Evolutionary conservation across 2,113 vertebrate species (phyloP), one percentile per base, ranked within the genome.

Genomic region (Zosterops japonicus): DNA sequence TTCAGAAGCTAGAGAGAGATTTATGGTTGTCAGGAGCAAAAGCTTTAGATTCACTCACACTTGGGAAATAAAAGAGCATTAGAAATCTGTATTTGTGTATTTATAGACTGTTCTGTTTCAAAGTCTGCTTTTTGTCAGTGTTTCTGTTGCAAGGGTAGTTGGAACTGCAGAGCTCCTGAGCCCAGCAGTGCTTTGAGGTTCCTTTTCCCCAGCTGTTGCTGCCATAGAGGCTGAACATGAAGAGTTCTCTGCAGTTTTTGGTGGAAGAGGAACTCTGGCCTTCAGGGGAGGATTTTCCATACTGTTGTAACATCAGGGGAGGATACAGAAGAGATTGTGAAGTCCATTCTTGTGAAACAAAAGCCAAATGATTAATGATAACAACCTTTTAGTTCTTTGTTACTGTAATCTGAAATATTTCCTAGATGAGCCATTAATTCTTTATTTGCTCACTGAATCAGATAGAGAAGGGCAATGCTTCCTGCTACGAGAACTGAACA

Each of bases 111-210:
- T 25, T 78, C 24, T 71, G 63, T 75, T 87, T 71, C 29, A 55
- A 61, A 82, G 63, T 83, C 78, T 89, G 76, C 72, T 90, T 87
- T 90, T 90, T 91, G 41, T 85, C 74, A 93, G 49, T 6, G 59
- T 76, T 50, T 42, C 44, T 77, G 4, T 41, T 81, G 69, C 39
- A 49, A 35, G 22, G 27, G 22, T 33, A 18, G 72, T 14, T 93
- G 77, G 83, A 86, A 22, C n/a, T 36, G 41, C 52, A 79, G 89
- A 42, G 71, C 49, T 95, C 64, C 52, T n/a, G 16, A 83, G 77
- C 29, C 56, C 65, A 16, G 42, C 27, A 36, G 41, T n/a, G 52
- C 41, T 53, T 14, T 33, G 93, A 53, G 77, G 39, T 85, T 87
- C 55, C 65, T 95, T 81, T 50, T 84, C 90, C 87, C 70, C 83